Evolutionary conservation across 2,888 invertebrate genomes (phyloP), one percentile per base, ranked within the genome.

Genomic region (Argyresthia goedartella): DNA sequence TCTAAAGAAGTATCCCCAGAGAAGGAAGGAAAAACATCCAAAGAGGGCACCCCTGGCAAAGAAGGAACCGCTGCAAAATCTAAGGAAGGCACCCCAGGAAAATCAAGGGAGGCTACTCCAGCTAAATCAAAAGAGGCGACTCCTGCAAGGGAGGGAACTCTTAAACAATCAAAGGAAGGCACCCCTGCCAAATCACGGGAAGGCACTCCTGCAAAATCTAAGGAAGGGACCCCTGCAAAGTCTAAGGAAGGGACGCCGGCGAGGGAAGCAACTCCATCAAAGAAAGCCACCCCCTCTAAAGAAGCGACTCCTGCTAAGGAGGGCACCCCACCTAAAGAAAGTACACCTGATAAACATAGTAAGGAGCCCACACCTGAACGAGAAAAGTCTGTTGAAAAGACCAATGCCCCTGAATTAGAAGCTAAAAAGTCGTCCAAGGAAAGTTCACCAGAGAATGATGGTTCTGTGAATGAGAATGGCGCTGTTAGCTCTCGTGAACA

Each of bases 401-500:
- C 55, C 14, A 41, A 49, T 13, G 57, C 55, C 15, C 54, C 58
- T 49, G 60, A 65, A 58, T 55, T 62, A 57, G 65, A 69, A 63
- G 59, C 72, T 52, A 66, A 68, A 63, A 62, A 67, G 52, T 61
- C 66, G 41, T 67, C 73, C 56, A 77, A 79, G 63, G 80, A 77
- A 62, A 70, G 59, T 50, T 66, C 76, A n/a, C 73, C 76, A 9
- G 73, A 67, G 34, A 71, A 70, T 52, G 73, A 68, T 2, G 77
- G 76, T 56, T 64, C 65, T 39, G 64, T 75, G 1, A 80, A 78
- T 62, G 77, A 77, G 60, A 85, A 86, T 64, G 87, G 86, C 39
- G 70, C 78, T 25, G 66, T 64, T 1, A 81, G 82, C 61, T 87
- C 87, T 57, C 82, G 81, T 50, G 84, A 82, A 50, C 73, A 73